A percentile compares a stretch with the other conserved stretches of the same genome.
phyloP scores from a whole-genome alignment of 2,797 vertebrate genomes.

The Oreochromis mossambicus region DNA sequence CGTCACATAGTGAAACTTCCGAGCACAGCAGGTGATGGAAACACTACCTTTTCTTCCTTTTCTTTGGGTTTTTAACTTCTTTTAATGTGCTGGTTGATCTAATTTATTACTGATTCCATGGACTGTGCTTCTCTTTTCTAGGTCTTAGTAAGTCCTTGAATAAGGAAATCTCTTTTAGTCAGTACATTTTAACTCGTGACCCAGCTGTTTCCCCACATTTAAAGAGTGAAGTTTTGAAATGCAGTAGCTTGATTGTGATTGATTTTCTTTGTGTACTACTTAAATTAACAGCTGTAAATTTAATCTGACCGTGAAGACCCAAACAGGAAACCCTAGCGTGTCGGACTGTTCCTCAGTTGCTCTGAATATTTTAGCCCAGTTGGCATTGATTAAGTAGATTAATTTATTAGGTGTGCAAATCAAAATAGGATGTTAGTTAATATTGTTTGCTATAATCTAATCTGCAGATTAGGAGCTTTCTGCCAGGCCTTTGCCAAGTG shows the following conservation, averaged over 20 bases:
- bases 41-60: neutral
- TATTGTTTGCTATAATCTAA: neutral
- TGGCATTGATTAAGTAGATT: neutral
- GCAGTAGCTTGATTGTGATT: neutral
- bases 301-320: neutral
- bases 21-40: neutral
- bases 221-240: neutral
- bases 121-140: neutral
- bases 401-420: neutral
- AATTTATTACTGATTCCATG: neutral
- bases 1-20: slow-evolving; percentile 16
- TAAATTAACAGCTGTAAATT: neutral
- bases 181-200: neutral
- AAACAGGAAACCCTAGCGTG: neutral
- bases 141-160: neutral
- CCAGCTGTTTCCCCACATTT: neutral
- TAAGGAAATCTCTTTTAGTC: neutral
- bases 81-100: neutral
- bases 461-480: neutral
- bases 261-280: neutral
- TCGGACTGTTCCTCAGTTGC: neutral
- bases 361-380: neutral
- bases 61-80: neutral
- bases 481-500: neutral
- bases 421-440: neutral